These are phyloP conservation scores for Trichoplusia ni DNA, from an alignment of 1,140 invertebrate genomes.

Conservation along the genomic window DNA sequence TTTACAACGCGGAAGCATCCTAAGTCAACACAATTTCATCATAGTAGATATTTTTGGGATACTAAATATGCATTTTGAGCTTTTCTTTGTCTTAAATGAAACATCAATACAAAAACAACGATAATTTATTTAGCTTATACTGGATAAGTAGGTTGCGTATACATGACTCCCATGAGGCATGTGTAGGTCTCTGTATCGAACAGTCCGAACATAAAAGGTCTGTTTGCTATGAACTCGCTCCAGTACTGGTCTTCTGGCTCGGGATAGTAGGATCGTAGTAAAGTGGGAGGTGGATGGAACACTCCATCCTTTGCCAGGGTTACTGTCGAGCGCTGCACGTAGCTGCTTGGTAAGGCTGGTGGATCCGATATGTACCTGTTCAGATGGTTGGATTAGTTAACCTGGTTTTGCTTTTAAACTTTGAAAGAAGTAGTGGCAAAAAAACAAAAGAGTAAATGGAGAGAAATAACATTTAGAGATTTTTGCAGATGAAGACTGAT, in stretches of 20 bases:
- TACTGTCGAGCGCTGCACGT: constrained; percentile 14
- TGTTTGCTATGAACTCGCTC: constrained; percentile 13
- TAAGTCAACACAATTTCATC: too few species aligned
- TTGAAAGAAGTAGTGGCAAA: too few species aligned
- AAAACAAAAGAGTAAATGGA: too few species aligned
- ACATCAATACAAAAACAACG: too few species aligned
- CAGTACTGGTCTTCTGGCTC: not conserved
- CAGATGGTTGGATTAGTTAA: too few species aligned
- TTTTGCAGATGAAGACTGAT: too few species aligned
- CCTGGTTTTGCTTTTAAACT: too few species aligned
- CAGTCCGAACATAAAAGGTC: constrained; percentile 6
- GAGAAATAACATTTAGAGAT: too few species aligned
- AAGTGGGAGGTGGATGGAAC: not conserved
- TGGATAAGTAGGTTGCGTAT: constrained; percentile 3
- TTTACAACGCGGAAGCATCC: too few species aligned
- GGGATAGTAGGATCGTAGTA: not conserved
- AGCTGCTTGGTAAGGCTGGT: constrained; percentile 4
- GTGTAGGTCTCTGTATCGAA: not conserved
- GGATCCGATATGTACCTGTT: constrained; percentile 11
- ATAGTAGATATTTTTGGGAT: too few species aligned
- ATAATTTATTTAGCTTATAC: not conserved
- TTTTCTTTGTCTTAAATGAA: too few species aligned
- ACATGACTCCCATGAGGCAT: not conserved
- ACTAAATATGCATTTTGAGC: too few species aligned
- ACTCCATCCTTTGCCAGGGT: constrained; percentile 1